Conservation (phyloP, 2,888 invertebrate genomes). For the Cotesia congregata region DNA sequence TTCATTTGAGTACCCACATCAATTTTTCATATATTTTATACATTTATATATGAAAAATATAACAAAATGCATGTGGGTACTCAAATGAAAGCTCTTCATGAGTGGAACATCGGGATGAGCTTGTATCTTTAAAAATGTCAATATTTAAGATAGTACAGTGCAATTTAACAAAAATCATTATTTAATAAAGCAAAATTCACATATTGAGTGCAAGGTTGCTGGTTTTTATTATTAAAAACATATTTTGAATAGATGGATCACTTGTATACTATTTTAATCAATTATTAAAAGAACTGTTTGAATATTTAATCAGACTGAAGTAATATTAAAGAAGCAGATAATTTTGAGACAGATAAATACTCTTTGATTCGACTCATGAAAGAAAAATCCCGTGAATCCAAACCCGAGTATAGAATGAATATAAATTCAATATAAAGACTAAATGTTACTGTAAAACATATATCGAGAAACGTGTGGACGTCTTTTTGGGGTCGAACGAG, state of each 20-base stretch:
- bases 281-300: neutral
- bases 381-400: neutral
- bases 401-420: neutral
- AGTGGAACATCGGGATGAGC: too few species aligned
- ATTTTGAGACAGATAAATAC: neutral
- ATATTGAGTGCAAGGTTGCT: too few species aligned
- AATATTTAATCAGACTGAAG: neutral
- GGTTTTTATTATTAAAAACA: too few species aligned
- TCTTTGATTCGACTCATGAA: neutral
- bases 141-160: too few species aligned
- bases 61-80: too few species aligned
- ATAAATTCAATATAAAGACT: neutral
- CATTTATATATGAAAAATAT: too few species aligned
- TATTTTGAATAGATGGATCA: neutral
- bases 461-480: conserved; percentile 20
- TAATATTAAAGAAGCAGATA: neutral
- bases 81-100: too few species aligned
- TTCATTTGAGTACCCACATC: too few species aligned
- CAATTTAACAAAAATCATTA: too few species aligned
- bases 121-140: too few species aligned
- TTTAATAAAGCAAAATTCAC: too few species aligned
- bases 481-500: conserved; percentile 26
- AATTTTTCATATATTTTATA: too few species aligned
- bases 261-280: neutral
- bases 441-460: conserved; percentile 4